Conservation (phyloP, 2,113 vertebrate genomes). For the Hylia prasina region DNA sequence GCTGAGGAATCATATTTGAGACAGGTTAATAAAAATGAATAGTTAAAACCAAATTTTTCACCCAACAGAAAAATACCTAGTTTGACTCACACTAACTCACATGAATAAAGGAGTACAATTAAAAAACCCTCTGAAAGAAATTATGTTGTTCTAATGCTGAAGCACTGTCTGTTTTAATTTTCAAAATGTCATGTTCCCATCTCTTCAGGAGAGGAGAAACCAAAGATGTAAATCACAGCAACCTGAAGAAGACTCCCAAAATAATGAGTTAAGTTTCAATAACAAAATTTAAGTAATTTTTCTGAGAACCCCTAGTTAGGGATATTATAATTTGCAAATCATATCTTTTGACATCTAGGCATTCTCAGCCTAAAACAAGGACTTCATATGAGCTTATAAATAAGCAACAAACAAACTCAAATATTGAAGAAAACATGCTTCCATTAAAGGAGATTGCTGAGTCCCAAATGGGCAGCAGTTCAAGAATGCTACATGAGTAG, state of each 20-base stretch:
- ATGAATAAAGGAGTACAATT: not conserved
- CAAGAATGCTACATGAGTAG: constrained; percentile 71
- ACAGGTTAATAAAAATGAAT: not conserved
- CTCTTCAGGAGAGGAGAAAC: not conserved
- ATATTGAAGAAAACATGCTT: constrained; percentile 66
- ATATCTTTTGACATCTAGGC: not conserved
- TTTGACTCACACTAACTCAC: not conserved
- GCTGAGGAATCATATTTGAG: not conserved
- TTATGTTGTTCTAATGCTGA: not conserved
- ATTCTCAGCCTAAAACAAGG: not conserved
- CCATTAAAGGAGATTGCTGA: constrained; percentile 73
- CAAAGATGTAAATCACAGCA: not conserved
- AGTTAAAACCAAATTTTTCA: not conserved
- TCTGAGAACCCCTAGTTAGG: not conserved
- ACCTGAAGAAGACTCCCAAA: not conserved
- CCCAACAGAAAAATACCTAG: not conserved
- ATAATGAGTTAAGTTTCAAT: not conserved
- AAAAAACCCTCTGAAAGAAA: not conserved
- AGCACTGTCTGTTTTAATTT: not conserved
- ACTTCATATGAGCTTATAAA: constrained; percentile 27
- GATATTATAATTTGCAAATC: not conserved
- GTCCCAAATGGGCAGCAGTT: constrained; percentile 66
- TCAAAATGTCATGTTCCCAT: not conserved
- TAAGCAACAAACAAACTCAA: constrained; percentile 59
- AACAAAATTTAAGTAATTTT: not conserved